phyloP scores from a whole-genome alignment of 2,888 invertebrate species.

The Stratiomys singularior region DNA sequence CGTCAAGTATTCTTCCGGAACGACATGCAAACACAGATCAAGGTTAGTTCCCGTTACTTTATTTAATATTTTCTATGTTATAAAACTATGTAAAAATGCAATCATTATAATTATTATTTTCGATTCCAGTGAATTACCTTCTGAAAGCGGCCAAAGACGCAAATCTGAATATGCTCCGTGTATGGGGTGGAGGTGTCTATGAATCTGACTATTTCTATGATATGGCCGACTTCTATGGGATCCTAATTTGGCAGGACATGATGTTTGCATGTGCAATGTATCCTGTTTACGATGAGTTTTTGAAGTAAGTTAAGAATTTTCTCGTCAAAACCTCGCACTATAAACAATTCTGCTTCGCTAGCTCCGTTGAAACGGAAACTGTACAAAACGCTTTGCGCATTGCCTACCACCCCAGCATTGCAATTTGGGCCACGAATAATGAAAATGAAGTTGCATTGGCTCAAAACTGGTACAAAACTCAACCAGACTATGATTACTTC shows the following conservation, averaged over 20 bases:
- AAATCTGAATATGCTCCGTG: conserved; percentile 93
- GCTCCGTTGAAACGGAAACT: conserved; percentile 80
- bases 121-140: conserved; percentile 69
- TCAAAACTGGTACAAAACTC: conserved; percentile 81
- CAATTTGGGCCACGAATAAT: conserved; percentile 95
- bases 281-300: conserved; percentile 77
- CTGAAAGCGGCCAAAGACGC: conserved; percentile 77
- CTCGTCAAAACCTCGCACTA: too few relatives aligned
- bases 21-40: conserved; percentile 67
- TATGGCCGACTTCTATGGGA: conserved; percentile 86
- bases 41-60: conserved; percentile 27
- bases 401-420: conserved; percentile 86
- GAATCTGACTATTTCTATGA: conserved; percentile 91
- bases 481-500: conserved; percentile 68
- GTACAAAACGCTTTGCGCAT: conserved; percentile 83
- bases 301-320: conserved; percentile 66
- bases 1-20: conserved; percentile 86
- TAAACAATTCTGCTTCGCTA: conserved; percentile 55
- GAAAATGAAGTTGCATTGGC: conserved; percentile 93
- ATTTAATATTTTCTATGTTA: conserved; percentile 9
- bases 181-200: conserved; percentile 99
- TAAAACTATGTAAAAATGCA: background rate
- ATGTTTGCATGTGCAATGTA: conserved; percentile 98
- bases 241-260: conserved; percentile 97
- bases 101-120: background rate